These are phyloP conservation scores for Azemiops feae DNA, from an alignment of 2,113 vertebrate genomes.

Conservation along the genomic window DNA sequence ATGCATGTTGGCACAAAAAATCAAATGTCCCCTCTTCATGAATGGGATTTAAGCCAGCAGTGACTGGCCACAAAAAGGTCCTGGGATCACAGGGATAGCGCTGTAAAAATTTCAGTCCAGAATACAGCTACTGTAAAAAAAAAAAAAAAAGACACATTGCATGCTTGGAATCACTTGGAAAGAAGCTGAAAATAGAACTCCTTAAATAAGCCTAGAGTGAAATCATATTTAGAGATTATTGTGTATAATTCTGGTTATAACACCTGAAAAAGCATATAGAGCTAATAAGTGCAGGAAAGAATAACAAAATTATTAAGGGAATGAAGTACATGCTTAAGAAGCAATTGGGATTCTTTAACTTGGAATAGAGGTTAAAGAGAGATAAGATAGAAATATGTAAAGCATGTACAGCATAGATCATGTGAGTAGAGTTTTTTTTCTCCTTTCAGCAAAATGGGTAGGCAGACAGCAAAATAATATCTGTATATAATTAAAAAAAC, in stretches of 20 bases:
- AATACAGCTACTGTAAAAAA: neutral
- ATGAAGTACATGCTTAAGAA: neutral
- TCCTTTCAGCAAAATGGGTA: neutral
- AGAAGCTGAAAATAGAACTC: neutral
- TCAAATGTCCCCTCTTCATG: neutral
- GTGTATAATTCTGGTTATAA: neutral
- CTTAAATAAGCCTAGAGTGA: neutral
- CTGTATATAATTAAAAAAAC: neutral
- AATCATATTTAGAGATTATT: neutral
- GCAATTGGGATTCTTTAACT: neutral
- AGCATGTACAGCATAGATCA: neutral
- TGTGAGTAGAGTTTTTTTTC: neutral
- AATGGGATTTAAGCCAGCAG: neutral
- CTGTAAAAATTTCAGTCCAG: neutral
- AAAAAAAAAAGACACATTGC: neutral
- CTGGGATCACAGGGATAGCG: neutral
- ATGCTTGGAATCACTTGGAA: neutral
- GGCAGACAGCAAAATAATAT: neutral
- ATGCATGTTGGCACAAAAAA: neutral
- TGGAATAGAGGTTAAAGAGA: neutral
- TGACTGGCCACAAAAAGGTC: neutral
- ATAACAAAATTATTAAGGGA: neutral
- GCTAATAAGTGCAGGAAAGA: neutral
- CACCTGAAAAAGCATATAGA: neutral
- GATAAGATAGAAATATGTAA: neutral